Base-by-base conservation (phyloP, 1,140 invertebrate genomes). In the Chionoecetes opilio region DNA sequence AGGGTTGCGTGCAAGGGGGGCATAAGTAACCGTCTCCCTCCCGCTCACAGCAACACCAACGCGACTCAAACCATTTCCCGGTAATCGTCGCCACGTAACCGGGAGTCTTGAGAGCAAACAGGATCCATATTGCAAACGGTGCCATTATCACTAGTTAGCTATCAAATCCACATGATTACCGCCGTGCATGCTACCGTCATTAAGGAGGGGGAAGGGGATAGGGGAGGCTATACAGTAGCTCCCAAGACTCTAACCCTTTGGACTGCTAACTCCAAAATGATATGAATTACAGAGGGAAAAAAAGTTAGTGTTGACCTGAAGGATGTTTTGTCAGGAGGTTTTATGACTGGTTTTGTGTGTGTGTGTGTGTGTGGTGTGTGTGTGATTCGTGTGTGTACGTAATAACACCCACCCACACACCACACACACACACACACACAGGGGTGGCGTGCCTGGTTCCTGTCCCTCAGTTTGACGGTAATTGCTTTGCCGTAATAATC, bases 131-230 rank as follows among this genome's bases (percentile, higher is more conserved):
- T 91, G 90, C 53, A 92, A 95, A 95, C 75, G 82, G 90, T 37
- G 46, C 89, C 46, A 95, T 95, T 95, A 95, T 91, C 90, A 95
- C 94, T 88, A 91, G 82, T 95, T 92, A 95, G 46, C 90, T 86
- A 95, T 95, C 90, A 92, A 26, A 82, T 91, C 90, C 91, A 21
- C 90, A 34, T 37, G 94, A 95, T 95, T 95, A 88, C 94, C 31
- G 2, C 8, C 32, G 14, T 35, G 84, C 94, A 87, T 95, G 94
- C 89, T n/a, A 88, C 84, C 41, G 17, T 88, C 85, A 95, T 95
- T 86, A 90, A 26, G 88, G 37, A 26, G 32, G 29, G 26, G 34
- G 46, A 29, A 31, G 90, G 29, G 32, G n/a, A 17, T 26, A n/a
- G 17, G 21, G 92, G 82, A 31, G 38, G 82, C 0, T 11, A 21